phyloP scores from a whole-genome alignment of 2,113 vertebrate genomes.

The Athene cunicularia region DNA sequence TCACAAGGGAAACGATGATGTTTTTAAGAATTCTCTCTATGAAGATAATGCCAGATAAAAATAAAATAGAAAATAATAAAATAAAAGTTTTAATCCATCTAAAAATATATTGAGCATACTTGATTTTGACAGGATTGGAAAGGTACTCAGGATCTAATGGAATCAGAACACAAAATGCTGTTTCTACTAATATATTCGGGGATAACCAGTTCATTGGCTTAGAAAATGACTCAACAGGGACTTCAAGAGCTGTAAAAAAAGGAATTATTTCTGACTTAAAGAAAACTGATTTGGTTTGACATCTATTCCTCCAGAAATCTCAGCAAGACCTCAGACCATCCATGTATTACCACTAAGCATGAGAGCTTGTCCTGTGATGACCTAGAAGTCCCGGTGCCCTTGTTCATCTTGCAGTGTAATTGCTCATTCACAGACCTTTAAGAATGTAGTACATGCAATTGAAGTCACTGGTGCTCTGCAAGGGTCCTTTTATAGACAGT shows the following conservation, averaged over 20 bases:
- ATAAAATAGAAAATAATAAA: conserved; percentile 51
- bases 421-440: neutral
- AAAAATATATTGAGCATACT: neutral
- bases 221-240: neutral
- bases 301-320: neutral
- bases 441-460: neutral
- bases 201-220: neutral
- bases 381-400: neutral
- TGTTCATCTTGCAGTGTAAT: neutral
- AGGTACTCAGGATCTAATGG: neutral
- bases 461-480: neutral
- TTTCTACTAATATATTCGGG: neutral
- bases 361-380: neutral
- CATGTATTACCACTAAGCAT: accelerated
- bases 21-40: conserved; percentile 63
- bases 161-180: neutral
- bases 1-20: conserved; percentile 59
- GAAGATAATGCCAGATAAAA: conserved; percentile 64
- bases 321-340: neutral
- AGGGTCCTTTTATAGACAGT: neutral
- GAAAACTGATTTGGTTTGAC: neutral
- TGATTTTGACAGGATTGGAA: conserved; percentile 1
- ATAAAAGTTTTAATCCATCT: conserved; percentile 25
- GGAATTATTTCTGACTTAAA: neutral
- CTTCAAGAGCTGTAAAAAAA: neutral